Conservation (phyloP, 2,113 vertebrate species). For the Ailuropoda melanoleuca region DNA sequence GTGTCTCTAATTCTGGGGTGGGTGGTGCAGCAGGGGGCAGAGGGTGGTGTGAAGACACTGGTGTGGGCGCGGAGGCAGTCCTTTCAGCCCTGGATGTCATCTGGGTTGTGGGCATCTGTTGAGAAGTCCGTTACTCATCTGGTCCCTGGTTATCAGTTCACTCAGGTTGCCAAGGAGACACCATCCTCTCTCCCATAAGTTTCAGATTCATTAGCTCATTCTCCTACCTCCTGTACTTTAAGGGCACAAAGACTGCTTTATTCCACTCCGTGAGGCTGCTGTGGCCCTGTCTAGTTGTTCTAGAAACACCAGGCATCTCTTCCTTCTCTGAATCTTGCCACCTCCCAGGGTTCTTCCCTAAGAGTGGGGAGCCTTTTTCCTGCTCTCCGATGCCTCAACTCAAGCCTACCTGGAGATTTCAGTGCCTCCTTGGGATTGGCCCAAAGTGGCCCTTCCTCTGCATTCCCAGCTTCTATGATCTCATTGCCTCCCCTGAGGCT, state of each 20-base stretch:
- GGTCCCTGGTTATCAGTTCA: neutral
- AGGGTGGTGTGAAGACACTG: neutral
- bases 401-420: neutral
- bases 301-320: neutral
- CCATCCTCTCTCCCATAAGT: neutral
- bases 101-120: neutral
- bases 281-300: neutral
- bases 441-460: neutral
- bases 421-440: neutral
- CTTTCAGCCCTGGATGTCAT: neutral
- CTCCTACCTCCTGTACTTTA: neutral
- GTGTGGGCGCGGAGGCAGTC: neutral
- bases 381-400: neutral
- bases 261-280: neutral
- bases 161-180: neutral
- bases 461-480: neutral
- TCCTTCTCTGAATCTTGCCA: neutral
- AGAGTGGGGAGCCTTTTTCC: neutral
- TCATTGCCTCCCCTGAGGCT: neutral
- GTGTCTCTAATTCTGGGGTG: neutral
- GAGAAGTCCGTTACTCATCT: neutral
- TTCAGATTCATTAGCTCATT: neutral
- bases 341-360: neutral
- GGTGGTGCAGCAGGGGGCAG: neutral
- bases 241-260: neutral